phyloP scores from a whole-genome alignment of 1,140 invertebrate species.

The Reticulitermes speratus region DNA sequence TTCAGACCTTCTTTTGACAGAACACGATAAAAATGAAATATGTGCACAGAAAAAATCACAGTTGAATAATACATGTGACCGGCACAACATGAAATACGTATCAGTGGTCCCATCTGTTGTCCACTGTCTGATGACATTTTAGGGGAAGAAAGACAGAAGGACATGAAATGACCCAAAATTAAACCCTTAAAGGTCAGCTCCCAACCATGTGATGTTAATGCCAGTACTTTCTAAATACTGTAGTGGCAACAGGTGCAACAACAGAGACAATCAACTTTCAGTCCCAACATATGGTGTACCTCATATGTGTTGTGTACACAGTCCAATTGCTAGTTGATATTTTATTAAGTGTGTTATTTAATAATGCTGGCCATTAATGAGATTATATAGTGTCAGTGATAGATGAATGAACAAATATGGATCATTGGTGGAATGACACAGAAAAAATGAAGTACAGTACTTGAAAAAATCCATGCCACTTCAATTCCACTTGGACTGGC shows the following conservation, averaged over 20 bases:
- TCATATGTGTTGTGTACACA: not conserved
- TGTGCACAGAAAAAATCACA: not conserved
- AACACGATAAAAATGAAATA: not conserved
- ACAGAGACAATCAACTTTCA: not conserved
- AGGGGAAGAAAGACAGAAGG: not conserved
- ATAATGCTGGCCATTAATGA: too few species aligned
- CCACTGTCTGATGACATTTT: not conserved
- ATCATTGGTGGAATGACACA: too few species aligned
- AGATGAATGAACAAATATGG: too few species aligned
- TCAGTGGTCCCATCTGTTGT: not conserved
- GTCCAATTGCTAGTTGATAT: not conserved
- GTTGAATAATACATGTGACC: not conserved
- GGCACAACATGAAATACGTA: not conserved
- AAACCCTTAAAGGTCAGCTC: not conserved
- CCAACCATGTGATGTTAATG: not conserved
- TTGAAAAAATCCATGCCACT: too few species aligned
- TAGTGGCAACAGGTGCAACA: not conserved
- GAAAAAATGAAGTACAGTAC: too few species aligned
- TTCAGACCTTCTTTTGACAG: too few species aligned
- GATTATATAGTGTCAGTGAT: too few species aligned
- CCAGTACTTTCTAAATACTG: not conserved
- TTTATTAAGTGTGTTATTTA: too few species aligned
- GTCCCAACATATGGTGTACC: not conserved
- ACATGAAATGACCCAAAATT: not conserved
- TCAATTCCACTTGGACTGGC: too few species aligned